Evolutionary conservation across 1,140 invertebrate species (phyloP).

Genomic region (Andricus grossulariae): DNA sequence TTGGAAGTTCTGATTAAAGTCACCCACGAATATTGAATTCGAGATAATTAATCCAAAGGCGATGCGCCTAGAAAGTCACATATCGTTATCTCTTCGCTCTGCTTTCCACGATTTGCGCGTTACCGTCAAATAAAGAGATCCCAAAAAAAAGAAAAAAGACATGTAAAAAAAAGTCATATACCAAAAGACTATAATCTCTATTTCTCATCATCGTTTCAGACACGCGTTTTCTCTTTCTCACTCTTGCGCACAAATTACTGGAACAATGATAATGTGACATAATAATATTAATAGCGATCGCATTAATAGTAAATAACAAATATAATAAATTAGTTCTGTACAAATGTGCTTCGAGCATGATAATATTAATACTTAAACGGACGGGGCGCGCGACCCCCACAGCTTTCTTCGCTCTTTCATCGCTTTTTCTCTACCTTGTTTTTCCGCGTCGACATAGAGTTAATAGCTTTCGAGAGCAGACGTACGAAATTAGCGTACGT

Average conservation of each 20-base stretch:
- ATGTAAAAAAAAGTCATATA: slow-evolving; percentile 33
- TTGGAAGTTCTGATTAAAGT: not conserved
- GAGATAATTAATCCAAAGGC: not conserved
- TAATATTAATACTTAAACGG: slow-evolving; percentile 65
- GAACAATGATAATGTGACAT: slow-evolving; percentile 66
- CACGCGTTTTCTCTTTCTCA: slow-evolving; percentile 27
- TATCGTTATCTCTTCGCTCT: slow-evolving; percentile 32
- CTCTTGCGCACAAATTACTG: slow-evolving; percentile 48
- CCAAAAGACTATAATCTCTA: slow-evolving; percentile 38
- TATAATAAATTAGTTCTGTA: slow-evolving; percentile 77
- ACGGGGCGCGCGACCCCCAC: slow-evolving; percentile 51
- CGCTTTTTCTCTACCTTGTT: slow-evolving; percentile 32
- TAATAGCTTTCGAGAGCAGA: slow-evolving; percentile 42
- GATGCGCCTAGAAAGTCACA: slow-evolving; percentile 12
- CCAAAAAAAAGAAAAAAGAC: slow-evolving; percentile 38
- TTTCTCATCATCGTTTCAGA: slow-evolving; percentile 34
- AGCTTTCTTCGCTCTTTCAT: slow-evolving; percentile 51
- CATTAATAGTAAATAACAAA: slow-evolving; percentile 72
- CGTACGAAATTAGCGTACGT: slow-evolving; percentile 17
- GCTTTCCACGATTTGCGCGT: slow-evolving; percentile 1
- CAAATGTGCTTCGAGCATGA: slow-evolving; percentile 69
- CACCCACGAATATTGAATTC: not conserved
- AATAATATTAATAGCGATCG: slow-evolving; percentile 57
- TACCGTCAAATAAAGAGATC: slow-evolving; percentile 39
- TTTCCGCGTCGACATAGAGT: slow-evolving; percentile 31